Conservation (phyloP, 2,113 vertebrate genomes). For the Takifugu flavidus region DNA sequence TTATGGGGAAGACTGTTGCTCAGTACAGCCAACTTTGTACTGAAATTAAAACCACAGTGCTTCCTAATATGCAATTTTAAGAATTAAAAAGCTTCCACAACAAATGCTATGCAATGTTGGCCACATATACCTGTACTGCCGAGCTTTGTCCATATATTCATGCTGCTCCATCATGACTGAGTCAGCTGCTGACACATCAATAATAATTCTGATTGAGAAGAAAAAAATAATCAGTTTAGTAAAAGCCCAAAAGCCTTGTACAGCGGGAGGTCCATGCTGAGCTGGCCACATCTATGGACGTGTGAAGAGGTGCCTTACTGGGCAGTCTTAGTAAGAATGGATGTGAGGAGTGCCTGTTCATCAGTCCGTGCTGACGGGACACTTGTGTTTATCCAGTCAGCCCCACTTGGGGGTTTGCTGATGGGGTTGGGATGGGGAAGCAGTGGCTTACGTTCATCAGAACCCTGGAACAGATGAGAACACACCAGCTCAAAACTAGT, state of each 20-base stretch:
- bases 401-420: constrained; percentile 85
- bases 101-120: background rate
- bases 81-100: background rate
- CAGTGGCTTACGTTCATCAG: constrained; percentile 80
- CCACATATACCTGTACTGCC: constrained; percentile 87
- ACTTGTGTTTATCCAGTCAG: constrained; percentile 79
- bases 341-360: constrained; percentile 91
- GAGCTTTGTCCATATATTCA: constrained; percentile 95
- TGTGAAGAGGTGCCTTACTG: constrained; percentile 73
- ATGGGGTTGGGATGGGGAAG: constrained; percentile 82
- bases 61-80: background rate
- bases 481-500: no score
- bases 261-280: background rate
- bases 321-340: constrained; percentile 90
- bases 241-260: background rate
- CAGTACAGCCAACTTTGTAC: constrained; percentile 85
- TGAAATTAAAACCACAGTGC: constrained; percentile 2
- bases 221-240: background rate
- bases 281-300: background rate
- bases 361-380: constrained; percentile 84
- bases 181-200: constrained; percentile 92
- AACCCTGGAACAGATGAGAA: constrained; percentile 43
- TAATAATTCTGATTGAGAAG: constrained; percentile 84
- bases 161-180: constrained; percentile 97
- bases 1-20: constrained; percentile 86